Evolutionary conservation across 2,113 vertebrate species (phyloP).

Genomic region (Anguilla japonica): DNA sequence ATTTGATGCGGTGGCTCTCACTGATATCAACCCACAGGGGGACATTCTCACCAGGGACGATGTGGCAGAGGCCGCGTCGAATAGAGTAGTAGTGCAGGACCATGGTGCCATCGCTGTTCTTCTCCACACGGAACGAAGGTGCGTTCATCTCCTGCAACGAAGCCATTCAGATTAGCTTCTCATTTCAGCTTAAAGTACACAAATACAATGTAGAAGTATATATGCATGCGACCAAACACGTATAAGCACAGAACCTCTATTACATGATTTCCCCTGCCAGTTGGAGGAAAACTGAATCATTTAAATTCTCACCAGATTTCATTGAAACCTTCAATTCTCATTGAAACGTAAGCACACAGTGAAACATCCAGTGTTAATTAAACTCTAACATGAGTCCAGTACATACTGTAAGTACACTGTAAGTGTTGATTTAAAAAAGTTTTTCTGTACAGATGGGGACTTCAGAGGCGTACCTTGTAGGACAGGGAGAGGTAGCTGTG

Average conservation of each 20-base stretch:
- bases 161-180: background rate
- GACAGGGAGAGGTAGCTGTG: slow-evolving; percentile 78
- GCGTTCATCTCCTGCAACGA: slow-evolving; percentile 72
- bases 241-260: background rate
- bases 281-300: background rate
- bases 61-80: slow-evolving; percentile 70
- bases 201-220: background rate
- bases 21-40: background rate
- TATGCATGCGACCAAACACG: background rate
- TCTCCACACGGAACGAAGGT: slow-evolving; percentile 74
- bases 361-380: too few species aligned
- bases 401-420: background rate
- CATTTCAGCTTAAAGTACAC: background rate
- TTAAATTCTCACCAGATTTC: background rate
- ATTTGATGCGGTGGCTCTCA: background rate
- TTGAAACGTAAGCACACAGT: background rate
- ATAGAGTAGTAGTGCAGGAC: slow-evolving; percentile 75
- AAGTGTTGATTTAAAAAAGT: too few species aligned
- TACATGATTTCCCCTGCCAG: background rate
- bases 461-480: slow-evolving; percentile 67
- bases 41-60: slow-evolving; percentile 65
- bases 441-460: too few species aligned
- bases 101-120: slow-evolving; percentile 70
- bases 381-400: too few species aligned
- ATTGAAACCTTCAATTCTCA: background rate